These are phyloP conservation scores for Saxidomus purpurata DNA, from an alignment of 1,140 invertebrate species.

Conservation along the genomic window DNA sequence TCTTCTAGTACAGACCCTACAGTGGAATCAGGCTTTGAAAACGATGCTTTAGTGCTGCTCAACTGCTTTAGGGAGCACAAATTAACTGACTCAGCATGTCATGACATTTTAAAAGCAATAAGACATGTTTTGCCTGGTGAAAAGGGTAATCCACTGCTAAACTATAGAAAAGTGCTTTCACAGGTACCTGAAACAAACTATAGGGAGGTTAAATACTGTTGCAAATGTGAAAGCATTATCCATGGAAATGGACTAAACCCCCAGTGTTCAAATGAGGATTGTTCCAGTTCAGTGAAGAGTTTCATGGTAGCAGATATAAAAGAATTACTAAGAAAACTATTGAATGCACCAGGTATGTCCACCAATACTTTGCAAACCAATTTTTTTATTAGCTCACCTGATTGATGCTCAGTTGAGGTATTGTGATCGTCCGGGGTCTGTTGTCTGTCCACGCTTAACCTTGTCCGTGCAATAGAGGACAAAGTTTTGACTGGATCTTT, in stretches of 20 bases:
- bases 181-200: neutral
- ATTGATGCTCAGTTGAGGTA: no score
- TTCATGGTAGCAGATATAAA: conserved; percentile 20
- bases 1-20: neutral
- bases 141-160: neutral
- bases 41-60: neutral
- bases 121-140: neutral
- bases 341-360: neutral
- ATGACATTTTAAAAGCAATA: neutral
- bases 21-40: neutral
- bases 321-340: conserved; percentile 6
- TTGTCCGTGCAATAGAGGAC: no score
- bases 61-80: neutral
- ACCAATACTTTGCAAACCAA: no score
- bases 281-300: neutral
- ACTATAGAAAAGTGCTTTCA: neutral
- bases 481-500: no score
- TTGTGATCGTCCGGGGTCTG: no score
- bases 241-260: neutral
- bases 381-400: no score
- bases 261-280: neutral
- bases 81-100: neutral
- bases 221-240: conserved; percentile 12
- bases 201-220: conserved; percentile 5
- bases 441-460: no score